Percentiles rank a stretch among this genome's conserved stretches.
Evolutionary conservation across 2,113 vertebrate species (phyloP).

Genomic region (Atherinomorus stipes): DNA sequence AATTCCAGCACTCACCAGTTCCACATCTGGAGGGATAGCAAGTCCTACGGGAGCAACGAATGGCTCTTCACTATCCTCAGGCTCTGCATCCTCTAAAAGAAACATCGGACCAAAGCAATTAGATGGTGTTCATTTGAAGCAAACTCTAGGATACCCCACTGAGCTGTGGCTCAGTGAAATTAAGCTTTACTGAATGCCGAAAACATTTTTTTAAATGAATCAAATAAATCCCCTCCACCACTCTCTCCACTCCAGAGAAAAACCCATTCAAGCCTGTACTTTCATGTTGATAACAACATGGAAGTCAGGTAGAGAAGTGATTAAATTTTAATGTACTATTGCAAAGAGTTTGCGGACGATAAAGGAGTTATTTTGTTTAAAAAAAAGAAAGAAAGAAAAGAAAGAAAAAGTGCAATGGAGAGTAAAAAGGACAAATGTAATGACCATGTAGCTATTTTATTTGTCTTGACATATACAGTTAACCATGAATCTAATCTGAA

Average conservation of each 20-base stretch:
- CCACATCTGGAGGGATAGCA: conserved; percentile 92
- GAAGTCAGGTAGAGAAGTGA: conserved; percentile 20
- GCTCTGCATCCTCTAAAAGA: conserved; percentile 82
- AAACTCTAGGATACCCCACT: neutral
- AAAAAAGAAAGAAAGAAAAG: neutral
- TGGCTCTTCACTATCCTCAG: conserved; percentile 93
- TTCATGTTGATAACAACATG: conserved; percentile 29
- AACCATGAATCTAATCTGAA: neutral
- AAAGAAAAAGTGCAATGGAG: neutral
- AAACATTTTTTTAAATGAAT: conserved; percentile 1
- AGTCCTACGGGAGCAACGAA: conserved; percentile 93
- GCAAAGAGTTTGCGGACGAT: conserved; percentile 13
- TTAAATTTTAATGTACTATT: conserved; percentile 25
- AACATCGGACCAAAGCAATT: conserved; percentile 3
- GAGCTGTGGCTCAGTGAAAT: neutral
- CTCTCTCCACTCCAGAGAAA: conserved; percentile 16
- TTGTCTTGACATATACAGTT: neutral
- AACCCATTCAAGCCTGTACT: conserved; percentile 5
- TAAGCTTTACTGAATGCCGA: neutral
- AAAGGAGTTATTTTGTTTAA: conserved; percentile 23
- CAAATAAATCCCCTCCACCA: neutral
- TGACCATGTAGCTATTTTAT: neutral
- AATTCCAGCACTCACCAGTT: conserved; percentile 88
- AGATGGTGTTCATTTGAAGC: conserved; percentile 3
- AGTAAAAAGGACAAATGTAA: neutral